phyloP scores from a whole-genome alignment of 1,140 invertebrate genomes.

The Ceratina calcarata region DNA sequence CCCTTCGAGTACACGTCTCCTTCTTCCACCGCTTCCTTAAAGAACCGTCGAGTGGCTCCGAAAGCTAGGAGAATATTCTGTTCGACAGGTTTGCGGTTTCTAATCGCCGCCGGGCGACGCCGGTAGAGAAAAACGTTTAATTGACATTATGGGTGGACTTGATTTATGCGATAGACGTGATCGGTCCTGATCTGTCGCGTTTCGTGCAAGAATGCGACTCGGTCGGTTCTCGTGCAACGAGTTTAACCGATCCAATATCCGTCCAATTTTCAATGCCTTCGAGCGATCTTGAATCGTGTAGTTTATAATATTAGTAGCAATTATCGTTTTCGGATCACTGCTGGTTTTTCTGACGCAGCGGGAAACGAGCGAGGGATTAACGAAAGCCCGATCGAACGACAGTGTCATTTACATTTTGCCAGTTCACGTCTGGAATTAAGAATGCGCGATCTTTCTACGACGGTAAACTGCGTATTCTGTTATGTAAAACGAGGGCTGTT shows the following conservation, averaged over 20 bases:
- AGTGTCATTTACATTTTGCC: constrained; percentile 25
- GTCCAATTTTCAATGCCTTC: not conserved
- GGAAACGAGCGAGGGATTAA: no score
- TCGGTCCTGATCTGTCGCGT: constrained; percentile 11
- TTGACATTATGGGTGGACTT: not conserved
- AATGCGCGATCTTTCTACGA: not conserved
- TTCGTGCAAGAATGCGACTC: not conserved
- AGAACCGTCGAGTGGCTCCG: constrained; percentile 28
- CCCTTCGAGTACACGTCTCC: not conserved
- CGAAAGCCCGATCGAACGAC: not conserved
- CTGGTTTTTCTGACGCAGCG: not conserved
- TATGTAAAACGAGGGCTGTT: not conserved
- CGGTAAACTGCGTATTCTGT: no score
- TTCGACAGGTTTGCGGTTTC: constrained; percentile 19
- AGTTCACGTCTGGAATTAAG: constrained; percentile 29
- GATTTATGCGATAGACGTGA: not conserved
- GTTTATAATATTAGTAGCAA: not conserved
- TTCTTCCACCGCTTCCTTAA: constrained; percentile 10
- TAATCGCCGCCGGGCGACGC: not conserved
- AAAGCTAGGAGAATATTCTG: constrained; percentile 42
- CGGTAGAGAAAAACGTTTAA: not conserved
- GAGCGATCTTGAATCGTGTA: not conserved
- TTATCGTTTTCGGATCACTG: not conserved
- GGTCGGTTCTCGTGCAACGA: not conserved
- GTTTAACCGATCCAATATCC: not conserved